Evolutionary conservation across 1,140 invertebrate species (phyloP), one percentile per base, ranked within the genome.

Genomic region (Micrasema minimum): DNA sequence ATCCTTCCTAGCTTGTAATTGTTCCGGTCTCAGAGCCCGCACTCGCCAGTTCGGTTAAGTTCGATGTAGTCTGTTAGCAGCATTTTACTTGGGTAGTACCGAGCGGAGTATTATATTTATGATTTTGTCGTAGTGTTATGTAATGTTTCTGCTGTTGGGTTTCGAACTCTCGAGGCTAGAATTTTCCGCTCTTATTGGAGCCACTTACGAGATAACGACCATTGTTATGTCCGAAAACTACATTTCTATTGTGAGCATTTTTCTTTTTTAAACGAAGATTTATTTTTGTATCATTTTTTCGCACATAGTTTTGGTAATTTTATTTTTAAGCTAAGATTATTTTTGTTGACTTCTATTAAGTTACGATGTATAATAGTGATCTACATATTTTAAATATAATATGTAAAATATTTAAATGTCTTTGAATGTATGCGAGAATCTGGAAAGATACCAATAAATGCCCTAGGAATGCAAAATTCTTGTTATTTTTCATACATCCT

Each of bases 391-490:
- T 10, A 16, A 46, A 46, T 48, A 64, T 64, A 41, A 46, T 46
- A 43, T 35, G 23, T 48, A 14, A 20, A 38, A 46, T 59, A 59
- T 59, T 59, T 59, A 59, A 38, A 6, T 41, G 26, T 53, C 20
- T 22, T 53, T 26, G 50, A 26, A 53, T 53, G 14, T 55, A 37
- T 69, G 66, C 31, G 45, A 31, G 45, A 55, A 26, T 59, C 45
- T 53, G 66, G 23, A 35, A 69, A 48, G 41, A 48, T 59, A 37
- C 45, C 51, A 69, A 69, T 69, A 69, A 69, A 69, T 69, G 43
- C 53, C 66, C 66, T 69, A 59, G 66, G 66, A 69, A 69, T 69
- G 45, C 12, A 53, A 53, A 20, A 6, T 11, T n/a, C n/a, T n/a
- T n/a, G n/a, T n/a, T n/a, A n/a, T n/a, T n/a, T n/a, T n/a, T n/a